Conservation (phyloP, 2,113 vertebrate genomes). For the Neomonachus schauinslandi region DNA sequence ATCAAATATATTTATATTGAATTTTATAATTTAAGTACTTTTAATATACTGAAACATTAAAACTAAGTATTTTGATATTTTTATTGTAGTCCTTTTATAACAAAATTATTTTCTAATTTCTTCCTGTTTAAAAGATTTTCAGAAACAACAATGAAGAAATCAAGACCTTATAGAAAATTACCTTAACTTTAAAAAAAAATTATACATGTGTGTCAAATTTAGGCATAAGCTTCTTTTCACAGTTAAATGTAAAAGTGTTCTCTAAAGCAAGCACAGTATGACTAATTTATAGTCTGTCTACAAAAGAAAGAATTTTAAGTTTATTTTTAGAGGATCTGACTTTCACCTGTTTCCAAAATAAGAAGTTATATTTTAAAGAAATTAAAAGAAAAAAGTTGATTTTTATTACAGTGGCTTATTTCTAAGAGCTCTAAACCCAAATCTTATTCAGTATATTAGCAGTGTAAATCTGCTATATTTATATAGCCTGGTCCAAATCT, state of each 20-base stretch:
- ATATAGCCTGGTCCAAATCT: slow-evolving; percentile 9
- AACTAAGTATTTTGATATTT: neutral
- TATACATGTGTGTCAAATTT: neutral
- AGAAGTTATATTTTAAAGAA: slow-evolving; percentile 42
- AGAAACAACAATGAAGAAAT: neutral
- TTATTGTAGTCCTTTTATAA: neutral
- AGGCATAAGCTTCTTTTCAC: neutral
- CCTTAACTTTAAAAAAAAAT: slow-evolving; percentile 8
- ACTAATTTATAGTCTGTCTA: slow-evolving; percentile 3
- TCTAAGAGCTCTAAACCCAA: slow-evolving; percentile 3
- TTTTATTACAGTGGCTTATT: neutral
- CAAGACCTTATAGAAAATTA: slow-evolving; percentile 24
- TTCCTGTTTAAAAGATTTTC: slow-evolving; percentile 1
- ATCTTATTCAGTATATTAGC: slow-evolving; percentile 24
- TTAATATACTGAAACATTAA: neutral
- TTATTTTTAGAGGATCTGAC: slow-evolving; percentile 56
- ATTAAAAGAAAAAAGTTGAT: slow-evolving; percentile 64
- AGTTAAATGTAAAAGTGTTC: neutral
- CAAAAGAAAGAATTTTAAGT: slow-evolving; percentile 58
- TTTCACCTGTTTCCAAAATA: slow-evolving; percentile 72
- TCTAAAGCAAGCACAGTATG: neutral
- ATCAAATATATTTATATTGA: neutral
- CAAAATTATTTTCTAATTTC: slow-evolving; percentile 38
- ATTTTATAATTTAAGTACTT: slow-evolving; percentile 40
- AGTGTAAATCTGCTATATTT: neutral